These are phyloP conservation scores for Vanacampus margaritifer DNA, from an alignment of 2,113 vertebrate genomes.

Conservation along the genomic window DNA sequence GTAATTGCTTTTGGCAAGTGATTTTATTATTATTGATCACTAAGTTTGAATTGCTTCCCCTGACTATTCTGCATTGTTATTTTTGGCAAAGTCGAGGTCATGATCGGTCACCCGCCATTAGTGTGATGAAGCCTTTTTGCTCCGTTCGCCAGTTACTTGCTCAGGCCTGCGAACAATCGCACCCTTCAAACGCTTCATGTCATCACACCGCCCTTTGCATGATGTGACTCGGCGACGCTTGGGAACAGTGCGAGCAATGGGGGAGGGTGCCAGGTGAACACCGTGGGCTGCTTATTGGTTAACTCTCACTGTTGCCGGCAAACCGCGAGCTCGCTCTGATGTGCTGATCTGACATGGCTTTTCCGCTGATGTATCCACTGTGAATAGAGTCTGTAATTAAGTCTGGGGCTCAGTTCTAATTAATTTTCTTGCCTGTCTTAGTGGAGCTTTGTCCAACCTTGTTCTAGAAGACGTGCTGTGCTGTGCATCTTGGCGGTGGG, in stretches of 20 bases:
- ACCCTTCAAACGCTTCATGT: conserved; percentile 21
- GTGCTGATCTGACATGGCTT: conserved; percentile 41
- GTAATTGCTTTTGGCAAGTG: neutral
- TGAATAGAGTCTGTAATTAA: conserved; percentile 66
- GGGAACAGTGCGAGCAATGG: conserved; percentile 20
- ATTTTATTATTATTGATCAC: neutral
- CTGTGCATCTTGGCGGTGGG: conserved; percentile 7
- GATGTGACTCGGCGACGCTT: conserved; percentile 30
- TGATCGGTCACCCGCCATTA: neutral
- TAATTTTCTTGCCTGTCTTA: conserved; percentile 55
- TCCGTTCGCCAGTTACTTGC: conserved; percentile 1
- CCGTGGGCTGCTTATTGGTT: conserved; percentile 37
- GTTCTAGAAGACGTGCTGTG: neutral
- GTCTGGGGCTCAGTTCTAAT: conserved; percentile 59
- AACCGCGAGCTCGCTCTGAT: conserved; percentile 27
- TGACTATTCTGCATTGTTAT: neutral
- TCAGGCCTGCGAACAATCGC: conserved; percentile 26
- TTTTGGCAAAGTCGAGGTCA: neutral
- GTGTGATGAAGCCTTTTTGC: neutral
- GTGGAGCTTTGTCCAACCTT: conserved; percentile 39
- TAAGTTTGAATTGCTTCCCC: neutral
- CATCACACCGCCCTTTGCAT: conserved; percentile 19
- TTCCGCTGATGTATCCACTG: conserved; percentile 49
- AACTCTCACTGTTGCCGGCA: conserved; percentile 35
- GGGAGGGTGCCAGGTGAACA: conserved; percentile 15